A percentile compares a stretch with the other conserved stretches of the same genome.
These are phyloP conservation scores for Heliconius ismenius DNA, from an alignment of 2,888 invertebrate species.

Conservation along the genomic window DNA sequence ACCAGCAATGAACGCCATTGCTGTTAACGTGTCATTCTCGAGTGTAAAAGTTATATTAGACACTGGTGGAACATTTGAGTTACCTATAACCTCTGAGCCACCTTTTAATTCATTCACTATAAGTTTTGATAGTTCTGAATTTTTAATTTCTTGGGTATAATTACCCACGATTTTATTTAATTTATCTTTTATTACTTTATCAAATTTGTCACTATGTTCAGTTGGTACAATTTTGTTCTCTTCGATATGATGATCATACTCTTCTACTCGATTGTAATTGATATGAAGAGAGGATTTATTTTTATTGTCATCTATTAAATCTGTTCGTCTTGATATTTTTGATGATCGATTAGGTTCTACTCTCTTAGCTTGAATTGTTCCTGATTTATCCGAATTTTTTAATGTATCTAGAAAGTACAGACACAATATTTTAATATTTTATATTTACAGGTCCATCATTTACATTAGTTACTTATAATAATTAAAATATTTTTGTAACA, in stretches of 20 bases:
- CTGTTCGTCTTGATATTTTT: slow-evolving; percentile 54
- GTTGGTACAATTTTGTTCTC: slow-evolving; percentile 68
- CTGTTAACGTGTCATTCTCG: slow-evolving; percentile 72
- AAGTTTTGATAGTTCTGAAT: slow-evolving; percentile 66
- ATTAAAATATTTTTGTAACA: not conserved
- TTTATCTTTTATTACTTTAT: slow-evolving; percentile 50
- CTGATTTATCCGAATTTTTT: slow-evolving; percentile 57
- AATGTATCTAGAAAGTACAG: slow-evolving; percentile 61
- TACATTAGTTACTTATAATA: not conserved
- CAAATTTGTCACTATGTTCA: slow-evolving; percentile 52
- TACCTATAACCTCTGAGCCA: slow-evolving; percentile 67
- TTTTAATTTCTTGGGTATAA: slow-evolving; percentile 57
- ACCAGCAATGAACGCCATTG: slow-evolving; percentile 75
- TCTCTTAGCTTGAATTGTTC: slow-evolving; percentile 62
- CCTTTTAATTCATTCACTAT: slow-evolving; percentile 68
- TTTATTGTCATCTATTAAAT: slow-evolving; percentile 46
- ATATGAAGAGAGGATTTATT: slow-evolving; percentile 61
- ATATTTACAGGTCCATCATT: not conserved
- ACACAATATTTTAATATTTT: not conserved
- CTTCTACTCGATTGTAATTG: slow-evolving; percentile 58
- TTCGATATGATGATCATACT: slow-evolving; percentile 57
- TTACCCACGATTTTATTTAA: slow-evolving; percentile 57
- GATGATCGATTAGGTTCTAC: slow-evolving; percentile 47
- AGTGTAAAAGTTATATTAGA: slow-evolving; percentile 75
- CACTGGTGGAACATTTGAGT: slow-evolving; percentile 56